phyloP scores from a whole-genome alignment of 1,140 invertebrate genomes.

The Brachionus rotundiformis region DNA sequence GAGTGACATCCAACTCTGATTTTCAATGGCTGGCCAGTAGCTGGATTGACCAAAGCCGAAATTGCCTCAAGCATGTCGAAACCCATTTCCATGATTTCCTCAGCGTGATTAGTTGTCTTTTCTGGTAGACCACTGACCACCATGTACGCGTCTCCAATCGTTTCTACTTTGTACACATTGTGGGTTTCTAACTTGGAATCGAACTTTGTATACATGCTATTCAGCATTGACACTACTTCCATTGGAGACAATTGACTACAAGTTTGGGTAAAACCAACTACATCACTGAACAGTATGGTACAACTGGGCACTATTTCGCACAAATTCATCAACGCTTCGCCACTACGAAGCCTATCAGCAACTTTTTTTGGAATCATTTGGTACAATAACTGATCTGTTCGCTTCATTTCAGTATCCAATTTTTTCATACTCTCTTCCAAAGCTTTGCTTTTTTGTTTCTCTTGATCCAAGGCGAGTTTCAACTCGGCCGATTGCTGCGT shows the following conservation, averaged over 20 bases:
- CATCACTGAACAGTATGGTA: constrained; percentile 91
- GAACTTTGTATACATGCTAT: constrained; percentile 68
- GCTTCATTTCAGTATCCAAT: constrained; percentile 89
- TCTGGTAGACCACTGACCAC: constrained; percentile 67
- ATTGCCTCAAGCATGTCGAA: constrained; percentile 81
- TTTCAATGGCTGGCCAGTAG: constrained; percentile 81
- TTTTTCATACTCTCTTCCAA: constrained; percentile 93
- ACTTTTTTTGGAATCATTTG: constrained; percentile 96
- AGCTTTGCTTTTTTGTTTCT: constrained; percentile 92
- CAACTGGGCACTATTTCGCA: constrained; percentile 94
- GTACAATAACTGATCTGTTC: constrained; percentile 90
- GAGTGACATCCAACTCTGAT: constrained; percentile 73
- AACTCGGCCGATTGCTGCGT: constrained; percentile 95
- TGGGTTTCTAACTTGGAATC: constrained; percentile 82
- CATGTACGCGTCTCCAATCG: constrained; percentile 95
- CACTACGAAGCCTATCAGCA: constrained; percentile 81
- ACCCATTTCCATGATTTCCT: constrained; percentile 61
- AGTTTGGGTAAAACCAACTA: constrained; percentile 93
- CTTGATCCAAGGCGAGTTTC: constrained; percentile 87
- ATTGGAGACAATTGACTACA: constrained; percentile 87
- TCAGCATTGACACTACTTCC: constrained; percentile 95
- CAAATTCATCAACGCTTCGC: constrained; percentile 88
- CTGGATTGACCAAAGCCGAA: constrained; percentile 82
- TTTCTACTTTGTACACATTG: constrained; percentile 93
- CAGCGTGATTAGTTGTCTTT: constrained; percentile 57